Conservation (phyloP, 30 jellyfish, hydroid and myxozoan genomes). For the Aurelia sp. region DNA sequence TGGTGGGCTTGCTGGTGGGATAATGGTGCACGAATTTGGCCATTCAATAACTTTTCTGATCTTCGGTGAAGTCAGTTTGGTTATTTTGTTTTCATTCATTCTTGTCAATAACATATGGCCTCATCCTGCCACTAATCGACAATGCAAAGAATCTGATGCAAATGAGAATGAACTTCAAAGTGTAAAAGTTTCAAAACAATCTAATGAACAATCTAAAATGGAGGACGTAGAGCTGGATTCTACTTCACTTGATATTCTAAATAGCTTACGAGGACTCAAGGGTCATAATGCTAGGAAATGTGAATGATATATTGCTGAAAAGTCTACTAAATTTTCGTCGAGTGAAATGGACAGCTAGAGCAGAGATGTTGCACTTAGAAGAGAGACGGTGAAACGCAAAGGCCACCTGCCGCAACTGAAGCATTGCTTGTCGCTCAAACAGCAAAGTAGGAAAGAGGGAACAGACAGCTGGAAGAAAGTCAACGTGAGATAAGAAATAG, state of each 20-base stretch:
- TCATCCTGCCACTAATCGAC: neutral
- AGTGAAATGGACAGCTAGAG: neutral
- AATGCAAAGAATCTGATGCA: neutral
- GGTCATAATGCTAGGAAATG: neutral
- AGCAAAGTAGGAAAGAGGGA: too few species aligned
- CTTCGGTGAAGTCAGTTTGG: constrained; percentile 92
- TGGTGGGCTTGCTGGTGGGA: constrained; percentile 97
- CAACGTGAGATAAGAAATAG: too few species aligned
- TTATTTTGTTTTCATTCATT: constrained; percentile 78
- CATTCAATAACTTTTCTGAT: constrained; percentile 87
- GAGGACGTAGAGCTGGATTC: constrained; percentile 3
- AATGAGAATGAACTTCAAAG: neutral
- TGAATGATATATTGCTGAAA: neutral
- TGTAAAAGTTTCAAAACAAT: neutral
- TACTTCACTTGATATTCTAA: constrained; percentile 43
- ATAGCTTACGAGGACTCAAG: constrained; percentile 3
- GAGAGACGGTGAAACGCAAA: neutral
- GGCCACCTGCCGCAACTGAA: too few species aligned
- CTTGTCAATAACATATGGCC: constrained; percentile 94
- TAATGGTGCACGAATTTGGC: constrained; percentile 95
- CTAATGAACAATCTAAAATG: neutral
- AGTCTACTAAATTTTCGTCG: neutral
- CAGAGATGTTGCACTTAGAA: neutral
- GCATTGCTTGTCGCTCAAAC: too few species aligned
- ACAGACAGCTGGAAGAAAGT: too few species aligned